These are phyloP conservation scores for Oreochromis tanganicae DNA, from an alignment of 2,113 vertebrate species.

Conservation along the genomic window DNA sequence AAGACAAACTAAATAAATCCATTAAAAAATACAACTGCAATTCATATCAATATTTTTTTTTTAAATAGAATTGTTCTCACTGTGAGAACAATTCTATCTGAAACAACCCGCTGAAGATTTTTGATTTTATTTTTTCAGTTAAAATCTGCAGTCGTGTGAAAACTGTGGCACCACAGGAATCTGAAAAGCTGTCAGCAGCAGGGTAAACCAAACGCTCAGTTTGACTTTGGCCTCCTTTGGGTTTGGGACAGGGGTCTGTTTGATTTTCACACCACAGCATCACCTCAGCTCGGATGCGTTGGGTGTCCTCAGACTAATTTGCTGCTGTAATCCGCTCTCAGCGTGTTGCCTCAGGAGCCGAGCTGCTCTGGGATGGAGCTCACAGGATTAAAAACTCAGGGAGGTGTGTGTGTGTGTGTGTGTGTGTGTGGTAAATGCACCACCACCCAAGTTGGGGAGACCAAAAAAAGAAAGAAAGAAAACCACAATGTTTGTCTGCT, in stretches of 20 bases:
- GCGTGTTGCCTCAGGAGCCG: slow-evolving; percentile 24
- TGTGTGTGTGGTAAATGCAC: background rate
- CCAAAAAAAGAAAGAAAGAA: background rate
- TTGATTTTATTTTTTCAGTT: background rate
- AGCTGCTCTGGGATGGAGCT: background rate
- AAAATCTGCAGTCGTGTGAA: background rate
- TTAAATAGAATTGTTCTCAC: background rate
- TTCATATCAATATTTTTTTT: background rate
- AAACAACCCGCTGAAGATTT: background rate
- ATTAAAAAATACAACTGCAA: background rate
- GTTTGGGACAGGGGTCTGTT: slow-evolving; percentile 23
- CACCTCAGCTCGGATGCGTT: background rate
- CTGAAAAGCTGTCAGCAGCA: background rate
- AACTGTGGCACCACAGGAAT: background rate
- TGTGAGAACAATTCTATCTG: background rate
- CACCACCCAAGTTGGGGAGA: slow-evolving; percentile 33
- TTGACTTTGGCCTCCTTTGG: slow-evolving; percentile 5
- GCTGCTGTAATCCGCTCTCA: slow-evolving; percentile 44
- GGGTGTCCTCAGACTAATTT: slow-evolving; percentile 34
- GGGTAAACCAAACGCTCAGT: background rate
- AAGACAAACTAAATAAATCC: background rate
- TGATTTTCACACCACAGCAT: slow-evolving; percentile 51
- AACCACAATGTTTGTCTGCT: background rate
- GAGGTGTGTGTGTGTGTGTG: background rate
- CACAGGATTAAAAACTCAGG: slow-evolving; percentile 23